Base-by-base conservation (phyloP, 2,113 vertebrate species). In the Nothocercus julius region DNA sequence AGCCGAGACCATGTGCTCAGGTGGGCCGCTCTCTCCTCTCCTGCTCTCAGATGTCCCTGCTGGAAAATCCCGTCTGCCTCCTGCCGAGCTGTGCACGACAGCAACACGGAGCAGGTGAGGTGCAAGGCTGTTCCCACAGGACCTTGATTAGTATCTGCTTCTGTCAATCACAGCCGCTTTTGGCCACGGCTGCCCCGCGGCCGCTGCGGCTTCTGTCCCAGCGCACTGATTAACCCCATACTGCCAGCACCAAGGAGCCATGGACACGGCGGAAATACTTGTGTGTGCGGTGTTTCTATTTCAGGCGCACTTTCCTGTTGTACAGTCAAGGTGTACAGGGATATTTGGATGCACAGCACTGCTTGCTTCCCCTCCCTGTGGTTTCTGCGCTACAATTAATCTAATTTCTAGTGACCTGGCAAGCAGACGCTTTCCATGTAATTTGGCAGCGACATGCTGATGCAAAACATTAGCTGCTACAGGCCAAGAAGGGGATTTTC, bases 381-480 rank as follows among this genome's bases (percentile, higher is more conserved):
- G 67, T 76, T 94, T 88, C 81, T 83, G 89, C 93, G 94, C 86
- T 96, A 96, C 95, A 97, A 97, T 96, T 97, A 96, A 96, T 95
- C 95, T 94, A 96, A 97, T 97, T 96, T 97, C 83, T 93, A 96
- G 53, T 88, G 85, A 95, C 82, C 93, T 94, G 93, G 81, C 92
- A 94, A 83, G 67, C 79, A 78, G 85, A 92, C 0, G 13, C 80
- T 92, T 91, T 93, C 84, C 58, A 69, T 86, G 89, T 92, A 94
- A 91, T 87, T 92, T 96, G 96, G 96, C 94, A 96, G 87, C 0
- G 12, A 90, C 74, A 87, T 2, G 9, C 70, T 1, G 2, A 93
- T 73, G 89, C 2, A 2, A 87, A 72, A 85, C 92, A 75, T 85
- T 90, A 36, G 45, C 44, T 89, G 63, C 92, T 78, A 62, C 40